Conservation (phyloP, 2,888 invertebrate genomes). For the Diloba caeruleocephala region DNA sequence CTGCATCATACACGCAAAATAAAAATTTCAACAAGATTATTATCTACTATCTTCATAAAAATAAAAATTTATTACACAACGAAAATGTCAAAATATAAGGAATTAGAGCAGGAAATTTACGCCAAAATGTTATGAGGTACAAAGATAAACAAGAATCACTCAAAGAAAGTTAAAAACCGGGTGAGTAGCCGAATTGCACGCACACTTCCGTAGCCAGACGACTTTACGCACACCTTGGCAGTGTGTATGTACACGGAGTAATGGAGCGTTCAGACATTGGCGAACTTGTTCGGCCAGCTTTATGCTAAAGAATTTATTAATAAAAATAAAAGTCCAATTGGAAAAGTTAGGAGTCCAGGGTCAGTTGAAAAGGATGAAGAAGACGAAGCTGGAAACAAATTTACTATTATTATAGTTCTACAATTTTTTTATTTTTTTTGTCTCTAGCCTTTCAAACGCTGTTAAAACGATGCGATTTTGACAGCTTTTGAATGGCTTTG, state of each 20-base stretch:
- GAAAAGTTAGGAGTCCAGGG: too few relatives aligned
- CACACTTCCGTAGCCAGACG: constrained; percentile 61
- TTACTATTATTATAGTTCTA: too few relatives aligned
- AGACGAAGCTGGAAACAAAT: too few relatives aligned
- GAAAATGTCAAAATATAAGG: background rate
- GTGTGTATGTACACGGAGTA: constrained; percentile 30
- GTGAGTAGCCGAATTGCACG: constrained; percentile 57
- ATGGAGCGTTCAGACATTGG: constrained; percentile 35
- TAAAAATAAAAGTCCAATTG: too few relatives aligned
- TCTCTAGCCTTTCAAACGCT: too few relatives aligned
- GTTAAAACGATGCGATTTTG: too few relatives aligned
- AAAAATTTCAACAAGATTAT: background rate
- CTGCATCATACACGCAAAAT: too few relatives aligned
- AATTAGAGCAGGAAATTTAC: constrained; percentile 10
- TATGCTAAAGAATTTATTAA: too few relatives aligned
- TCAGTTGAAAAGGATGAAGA: too few relatives aligned
- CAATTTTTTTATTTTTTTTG: too few relatives aligned
- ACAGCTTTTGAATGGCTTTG: too few relatives aligned
- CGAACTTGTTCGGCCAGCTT: constrained; percentile 9
- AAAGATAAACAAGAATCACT: constrained; percentile 2
- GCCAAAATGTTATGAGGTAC: constrained; percentile 10
- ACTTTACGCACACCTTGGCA: constrained; percentile 47
- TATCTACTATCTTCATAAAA: constrained; percentile 2
- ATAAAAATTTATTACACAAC: constrained; percentile 2
- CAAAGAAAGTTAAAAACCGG: constrained; percentile 3